Percentiles rank a stretch among this genome's conserved stretches.
Conservation (phyloP, 2,797 vertebrate genomes). For the Salarias fasciatus region DNA sequence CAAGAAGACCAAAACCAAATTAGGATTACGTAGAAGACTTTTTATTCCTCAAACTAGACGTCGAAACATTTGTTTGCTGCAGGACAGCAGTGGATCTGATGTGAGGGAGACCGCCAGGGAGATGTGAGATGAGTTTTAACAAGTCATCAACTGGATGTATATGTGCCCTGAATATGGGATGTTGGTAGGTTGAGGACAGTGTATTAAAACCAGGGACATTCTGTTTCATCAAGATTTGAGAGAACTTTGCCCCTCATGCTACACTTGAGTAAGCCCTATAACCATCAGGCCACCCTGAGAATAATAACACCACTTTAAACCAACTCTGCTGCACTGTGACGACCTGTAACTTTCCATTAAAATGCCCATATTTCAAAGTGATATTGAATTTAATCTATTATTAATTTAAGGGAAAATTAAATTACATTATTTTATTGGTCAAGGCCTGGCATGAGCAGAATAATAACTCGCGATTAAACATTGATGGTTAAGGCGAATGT, state of each 20-base stretch:
- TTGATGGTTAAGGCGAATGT: slow-evolving; percentile 30
- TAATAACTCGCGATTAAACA: slow-evolving; percentile 59
- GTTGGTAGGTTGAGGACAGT: neutral
- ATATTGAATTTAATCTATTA: slow-evolving; percentile 55
- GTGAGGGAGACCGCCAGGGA: neutral
- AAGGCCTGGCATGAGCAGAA: slow-evolving; percentile 47
- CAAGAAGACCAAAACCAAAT: slow-evolving; percentile 1
- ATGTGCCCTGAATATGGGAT: neutral
- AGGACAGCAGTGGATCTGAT: neutral
- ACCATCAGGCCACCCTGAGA: slow-evolving; percentile 15
- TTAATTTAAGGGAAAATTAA: slow-evolving; percentile 57
- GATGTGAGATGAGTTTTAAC: slow-evolving; percentile 2
- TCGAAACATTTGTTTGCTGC: neutral
- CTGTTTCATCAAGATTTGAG: slow-evolving; percentile 34
- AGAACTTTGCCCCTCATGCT: slow-evolving; percentile 38
- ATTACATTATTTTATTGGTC: slow-evolving; percentile 60
- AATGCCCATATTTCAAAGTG: slow-evolving; percentile 56
- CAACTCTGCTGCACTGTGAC: slow-evolving; percentile 26
- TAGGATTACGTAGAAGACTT: too few species aligned
- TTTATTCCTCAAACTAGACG: too few species aligned
- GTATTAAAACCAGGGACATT: slow-evolving; percentile 19
- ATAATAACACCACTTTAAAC: slow-evolving; percentile 40
- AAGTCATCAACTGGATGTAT: neutral
- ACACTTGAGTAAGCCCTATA: slow-evolving; percentile 36
- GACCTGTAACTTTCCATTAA: slow-evolving; percentile 59